Base-by-base conservation (phyloP, 2,888 invertebrate genomes). In the Volucella zonaria region DNA sequence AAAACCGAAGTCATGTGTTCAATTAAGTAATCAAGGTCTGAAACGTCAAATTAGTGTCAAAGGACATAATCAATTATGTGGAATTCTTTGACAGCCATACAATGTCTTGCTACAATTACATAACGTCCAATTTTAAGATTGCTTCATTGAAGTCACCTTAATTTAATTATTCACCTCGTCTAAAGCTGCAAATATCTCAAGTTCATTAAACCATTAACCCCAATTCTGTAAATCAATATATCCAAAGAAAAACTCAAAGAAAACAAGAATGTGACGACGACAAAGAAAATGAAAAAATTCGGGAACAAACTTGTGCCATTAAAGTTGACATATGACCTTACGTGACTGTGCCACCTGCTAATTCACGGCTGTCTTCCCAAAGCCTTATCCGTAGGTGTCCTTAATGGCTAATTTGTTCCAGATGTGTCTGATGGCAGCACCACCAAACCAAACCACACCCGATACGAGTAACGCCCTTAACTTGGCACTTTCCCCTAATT, bases 401-500 rank as follows among this genome's bases (percentile, higher is more conserved):
- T 56, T 70, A 70, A 70, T 70, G 70, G 38, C 15, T 47, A 56
- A 70, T 70, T 70, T 70, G 47, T 23, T 14, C 23, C 67, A 56
- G 6, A 31, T 31, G 31, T 31, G 31, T 4, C 31, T 31, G 31
- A 31, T 31, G 31, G 15, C 14, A 42, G 47, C 56, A 47, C 56
- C 15, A 10, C 68, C 31, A 10, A 12, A 23, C 18, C n/a, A 31
- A 31, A 31, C 31, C 31, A 6, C 31, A 31, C 31, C 47, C 40
- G 23, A 47, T 58, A 43, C 6, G 31, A 31, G 6, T 31, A 42
- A 45, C 51, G 52, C 67, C 70, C 58, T 58, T 49, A 70, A 70
- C 62, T 71, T 77, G 47, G 61, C 68, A 70, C 62, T 71, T 23
- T 58, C 10, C 40, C 42, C 58, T 78, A 70, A 70, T 71, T 78